Evolutionary conservation across 2,888 invertebrate genomes (phyloP).

Genomic region (Choreutis nemorana): DNA sequence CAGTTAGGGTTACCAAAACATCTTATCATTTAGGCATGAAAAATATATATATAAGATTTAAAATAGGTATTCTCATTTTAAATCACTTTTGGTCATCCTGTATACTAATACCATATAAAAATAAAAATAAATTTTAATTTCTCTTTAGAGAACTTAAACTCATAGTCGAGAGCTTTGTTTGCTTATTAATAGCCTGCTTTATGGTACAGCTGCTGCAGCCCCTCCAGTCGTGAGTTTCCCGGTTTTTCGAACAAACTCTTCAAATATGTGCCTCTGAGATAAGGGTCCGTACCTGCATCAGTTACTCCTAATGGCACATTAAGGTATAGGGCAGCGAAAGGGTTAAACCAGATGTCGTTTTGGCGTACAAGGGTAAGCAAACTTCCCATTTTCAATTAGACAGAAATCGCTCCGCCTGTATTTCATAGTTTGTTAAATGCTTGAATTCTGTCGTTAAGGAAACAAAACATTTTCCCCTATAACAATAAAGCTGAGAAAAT

Average conservation of each 20-base stretch:
- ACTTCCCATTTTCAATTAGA: no score
- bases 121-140: neutral
- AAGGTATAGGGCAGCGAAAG: slow-evolving; percentile 23
- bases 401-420: no score
- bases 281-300: slow-evolving; percentile 56
- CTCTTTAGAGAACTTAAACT: neutral
- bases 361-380: slow-evolving; percentile 22
- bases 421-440: no score
- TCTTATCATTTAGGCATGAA: slow-evolving; percentile 6
- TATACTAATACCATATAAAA: neutral
- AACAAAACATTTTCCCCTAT: no score
- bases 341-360: slow-evolving; percentile 16
- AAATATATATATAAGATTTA: slow-evolving; percentile 9
- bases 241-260: slow-evolving; percentile 27
- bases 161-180: neutral
- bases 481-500: no score
- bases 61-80: slow-evolving; percentile 1
- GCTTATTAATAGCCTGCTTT: neutral
- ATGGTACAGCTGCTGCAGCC: slow-evolving; percentile 15
- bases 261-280: slow-evolving; percentile 44
- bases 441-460: no score
- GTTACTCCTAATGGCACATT: slow-evolving; percentile 46
- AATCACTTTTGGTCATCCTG: neutral
- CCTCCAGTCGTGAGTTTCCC: slow-evolving; percentile 7
- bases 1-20: no score